These are phyloP conservation scores for Equus przewalskii DNA, from an alignment of 2,113 vertebrate genomes.

Conservation along the genomic window DNA sequence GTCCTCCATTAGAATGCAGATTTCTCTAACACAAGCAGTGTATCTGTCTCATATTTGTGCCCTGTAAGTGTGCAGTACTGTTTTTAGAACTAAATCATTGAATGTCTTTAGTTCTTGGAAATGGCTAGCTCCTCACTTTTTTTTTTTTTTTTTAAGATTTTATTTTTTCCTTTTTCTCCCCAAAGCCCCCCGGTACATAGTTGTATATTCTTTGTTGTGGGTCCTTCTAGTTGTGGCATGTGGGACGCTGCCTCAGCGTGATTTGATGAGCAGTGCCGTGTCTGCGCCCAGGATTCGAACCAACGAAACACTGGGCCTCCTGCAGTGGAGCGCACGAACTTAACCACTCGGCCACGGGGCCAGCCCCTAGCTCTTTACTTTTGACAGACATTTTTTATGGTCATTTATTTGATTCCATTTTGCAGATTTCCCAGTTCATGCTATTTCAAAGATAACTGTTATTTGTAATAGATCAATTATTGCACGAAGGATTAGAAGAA, in stretches of 20 bases:
- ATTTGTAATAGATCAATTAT: not conserved
- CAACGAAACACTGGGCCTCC: no score
- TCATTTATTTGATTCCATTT: not conserved
- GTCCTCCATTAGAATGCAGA: not conserved
- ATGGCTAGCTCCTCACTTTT: not conserved
- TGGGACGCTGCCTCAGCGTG: no score
- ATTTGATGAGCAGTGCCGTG: no score
- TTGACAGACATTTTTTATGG: not conserved
- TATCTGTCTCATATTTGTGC: not conserved
- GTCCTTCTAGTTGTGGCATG: no score
- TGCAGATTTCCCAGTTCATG: not conserved
- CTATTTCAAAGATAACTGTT: constrained; percentile 1
- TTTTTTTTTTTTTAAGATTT: no score
- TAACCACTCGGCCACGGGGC: no score
- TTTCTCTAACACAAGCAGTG: not conserved
- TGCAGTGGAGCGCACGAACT: no score
- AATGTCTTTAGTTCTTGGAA: not conserved
- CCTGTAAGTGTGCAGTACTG: not conserved
- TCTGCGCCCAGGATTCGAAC: no score
- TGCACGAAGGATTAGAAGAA: not conserved
- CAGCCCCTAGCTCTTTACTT: not conserved
- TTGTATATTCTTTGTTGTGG: no score
- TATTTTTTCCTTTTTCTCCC: no score
- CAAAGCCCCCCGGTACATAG: no score
- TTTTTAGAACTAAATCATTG: not conserved